These are phyloP conservation scores for Platichthys flesus DNA, from an alignment of 2,113 vertebrate genomes.

Conservation along the genomic window DNA sequence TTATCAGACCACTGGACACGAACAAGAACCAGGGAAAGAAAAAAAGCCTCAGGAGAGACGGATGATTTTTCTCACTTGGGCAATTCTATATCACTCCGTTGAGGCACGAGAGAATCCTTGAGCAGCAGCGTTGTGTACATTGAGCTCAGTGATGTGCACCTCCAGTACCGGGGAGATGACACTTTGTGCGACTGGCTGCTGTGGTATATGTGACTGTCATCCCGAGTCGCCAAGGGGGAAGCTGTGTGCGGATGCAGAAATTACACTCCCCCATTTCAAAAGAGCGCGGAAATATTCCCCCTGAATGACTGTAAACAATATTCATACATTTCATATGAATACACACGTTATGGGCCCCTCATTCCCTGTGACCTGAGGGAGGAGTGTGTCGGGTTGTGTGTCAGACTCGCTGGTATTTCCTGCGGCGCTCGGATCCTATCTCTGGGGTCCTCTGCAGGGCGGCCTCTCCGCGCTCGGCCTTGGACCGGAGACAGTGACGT, in stretches of 20 bases:
- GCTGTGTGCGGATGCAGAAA: constrained; percentile 20
- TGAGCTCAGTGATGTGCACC: constrained; percentile 48
- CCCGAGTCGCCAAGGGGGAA: constrained; percentile 14
- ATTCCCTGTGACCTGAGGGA: constrained; percentile 39
- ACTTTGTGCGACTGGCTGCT: not conserved
- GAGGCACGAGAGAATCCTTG: constrained; percentile 50
- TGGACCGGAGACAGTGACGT: constrained; percentile 61
- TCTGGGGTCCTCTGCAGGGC: constrained; percentile 58
- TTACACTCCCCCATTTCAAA: not conserved
- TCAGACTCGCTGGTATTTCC: constrained; percentile 66
- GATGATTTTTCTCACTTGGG: constrained; percentile 59
- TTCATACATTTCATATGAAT: constrained; percentile 57
- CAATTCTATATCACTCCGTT: constrained; percentile 46
- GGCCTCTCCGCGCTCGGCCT: constrained; percentile 55
- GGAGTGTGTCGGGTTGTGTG: constrained; percentile 33
- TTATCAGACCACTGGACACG: constrained; percentile 47
- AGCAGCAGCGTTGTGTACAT: constrained; percentile 30
- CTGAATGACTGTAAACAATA: constrained; percentile 54
- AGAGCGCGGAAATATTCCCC: constrained; percentile 14
- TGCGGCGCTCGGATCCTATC: constrained; percentile 48
- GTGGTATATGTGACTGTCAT: constrained; percentile 10
- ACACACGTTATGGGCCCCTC: constrained; percentile 28
- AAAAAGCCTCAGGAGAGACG: constrained; percentile 59
- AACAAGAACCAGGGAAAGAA: constrained; percentile 41
- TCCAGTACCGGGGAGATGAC: constrained; percentile 19